Evolutionary conservation across 1,140 invertebrate species (phyloP), one percentile per base, ranked within the genome.

Genomic region (Penaeus indicus): DNA sequence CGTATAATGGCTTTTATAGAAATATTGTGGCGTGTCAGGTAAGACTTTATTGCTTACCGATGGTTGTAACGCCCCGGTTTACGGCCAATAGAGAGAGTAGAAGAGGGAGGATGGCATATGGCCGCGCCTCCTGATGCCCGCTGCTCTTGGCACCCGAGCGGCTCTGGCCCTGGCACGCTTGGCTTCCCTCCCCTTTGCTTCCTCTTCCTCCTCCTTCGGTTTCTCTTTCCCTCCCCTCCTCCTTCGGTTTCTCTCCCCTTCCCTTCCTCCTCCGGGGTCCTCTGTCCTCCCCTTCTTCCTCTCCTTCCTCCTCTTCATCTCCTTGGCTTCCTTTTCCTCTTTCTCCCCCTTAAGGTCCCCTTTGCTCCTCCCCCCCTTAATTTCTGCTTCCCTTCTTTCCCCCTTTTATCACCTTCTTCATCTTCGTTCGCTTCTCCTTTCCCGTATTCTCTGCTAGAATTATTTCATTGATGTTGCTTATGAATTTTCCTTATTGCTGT

Each of bases 21-120:
- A 84, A 84, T 84, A 84, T 84, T 84, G 82, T 32, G 82, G 82
- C 82, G 69, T 84, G 82, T 84, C 82, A 84, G 82, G 82, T 84
- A 84, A 38, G 27, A 84, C 60, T 84, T 84, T 84, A 84, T 84
- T 84, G 82, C 62, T 67, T 38, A 38, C 62, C 82, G 82, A 84
- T 84, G 82, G 82, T 64, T 84, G 82, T 84, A 84, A 67, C 62
- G 82, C 32, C 38, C 27, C 54, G 32, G 22, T 84, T 84, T 84
- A 84, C 69, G 82, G 82, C 54, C 82, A 69, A 64, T 84, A 69
- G 61, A 67, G 82, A 47, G 27, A 22, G 72, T 67, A 84, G 82
- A 84, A 42, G 61, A 67, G 82, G 54, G 10, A 54, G 54, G 54
- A 32, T 42, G 82, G 64, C 82, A 84, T 67, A 61, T 84, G 82